A percentile compares a stretch with the other conserved stretches of the same genome.
These are phyloP conservation scores for Cossypha heuglini DNA, from an alignment of 2,797 vertebrate genomes.

Conservation along the genomic window DNA sequence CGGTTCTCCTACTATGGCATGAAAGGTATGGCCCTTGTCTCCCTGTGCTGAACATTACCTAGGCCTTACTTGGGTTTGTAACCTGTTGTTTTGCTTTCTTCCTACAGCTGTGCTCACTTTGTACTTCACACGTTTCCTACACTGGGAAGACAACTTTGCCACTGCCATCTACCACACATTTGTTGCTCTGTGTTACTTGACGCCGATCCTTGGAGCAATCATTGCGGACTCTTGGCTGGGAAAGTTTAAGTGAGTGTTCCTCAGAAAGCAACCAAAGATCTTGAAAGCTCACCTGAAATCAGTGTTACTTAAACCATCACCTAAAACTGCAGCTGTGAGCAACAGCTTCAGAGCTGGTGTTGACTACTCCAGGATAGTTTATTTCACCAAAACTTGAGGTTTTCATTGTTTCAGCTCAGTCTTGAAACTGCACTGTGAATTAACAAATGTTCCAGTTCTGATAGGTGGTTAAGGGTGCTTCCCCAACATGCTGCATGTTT, in stretches of 20 bases:
- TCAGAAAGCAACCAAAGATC: not conserved
- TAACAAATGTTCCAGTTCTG: not conserved
- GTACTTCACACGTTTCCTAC: constrained; percentile 89
- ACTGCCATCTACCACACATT: constrained; percentile 92
- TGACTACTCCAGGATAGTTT: not conserved
- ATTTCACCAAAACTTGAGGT: not conserved
- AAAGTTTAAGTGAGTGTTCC: constrained; percentile 90
- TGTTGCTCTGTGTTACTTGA: constrained; percentile 92
- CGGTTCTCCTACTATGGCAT: constrained; percentile 98
- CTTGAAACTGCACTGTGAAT: not conserved
- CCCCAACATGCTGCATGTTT: not conserved
- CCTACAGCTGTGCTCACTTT: constrained; percentile 87
- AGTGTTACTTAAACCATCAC: not conserved
- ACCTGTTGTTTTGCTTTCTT: not conserved
- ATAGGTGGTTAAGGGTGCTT: not conserved
- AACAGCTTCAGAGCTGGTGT: not conserved
- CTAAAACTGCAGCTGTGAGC: not conserved
- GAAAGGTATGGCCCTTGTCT: constrained; percentile 77
- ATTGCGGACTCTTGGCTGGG: constrained; percentile 95
- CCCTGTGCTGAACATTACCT: not conserved
- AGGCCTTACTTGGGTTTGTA: not conserved
- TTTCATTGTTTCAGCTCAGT: not conserved
- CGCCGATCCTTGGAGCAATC: constrained; percentile 89
- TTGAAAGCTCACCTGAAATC: not conserved
- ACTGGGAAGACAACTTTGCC: constrained; percentile 84